Evolutionary conservation across 1,140 invertebrate genomes (phyloP).

Genomic region (Caenorhabditis inopinata): DNA sequence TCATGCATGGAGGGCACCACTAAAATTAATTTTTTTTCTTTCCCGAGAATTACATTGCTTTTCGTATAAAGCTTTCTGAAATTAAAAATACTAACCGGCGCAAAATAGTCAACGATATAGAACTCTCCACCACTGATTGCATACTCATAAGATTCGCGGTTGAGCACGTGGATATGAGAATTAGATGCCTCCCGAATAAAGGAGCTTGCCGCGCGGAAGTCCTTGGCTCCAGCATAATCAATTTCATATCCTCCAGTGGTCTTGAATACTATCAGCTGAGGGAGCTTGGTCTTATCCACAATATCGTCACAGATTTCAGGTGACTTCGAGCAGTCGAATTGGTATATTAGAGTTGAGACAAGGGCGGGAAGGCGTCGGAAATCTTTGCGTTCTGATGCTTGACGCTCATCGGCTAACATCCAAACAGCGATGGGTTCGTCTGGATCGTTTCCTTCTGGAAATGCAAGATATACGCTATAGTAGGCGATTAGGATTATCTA

Average conservation of each 20-base stretch:
- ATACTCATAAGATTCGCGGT: conserved; percentile 70
- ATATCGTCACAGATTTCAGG: conserved; percentile 70
- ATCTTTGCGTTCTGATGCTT: not conserved
- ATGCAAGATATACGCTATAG: too few species aligned
- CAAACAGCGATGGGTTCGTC: conserved; percentile 29
- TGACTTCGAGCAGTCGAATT: conserved; percentile 72
- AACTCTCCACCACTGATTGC: conserved; percentile 67
- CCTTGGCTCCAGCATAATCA: conserved; percentile 71
- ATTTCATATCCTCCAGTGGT: conserved; percentile 75
- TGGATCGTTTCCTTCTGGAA: conserved; percentile 33
- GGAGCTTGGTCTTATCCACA: conserved; percentile 70
- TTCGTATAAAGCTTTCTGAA: too few species aligned
- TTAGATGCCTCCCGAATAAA: conserved; percentile 74
- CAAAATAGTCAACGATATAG: conserved; percentile 80
- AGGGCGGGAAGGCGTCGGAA: conserved; percentile 32
- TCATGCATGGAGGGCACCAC: conserved; percentile 81
- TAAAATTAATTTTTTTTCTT: conserved; percentile 36
- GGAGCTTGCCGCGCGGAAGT: conserved; percentile 73
- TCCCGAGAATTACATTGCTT: too few species aligned
- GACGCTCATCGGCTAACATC: conserved; percentile 11
- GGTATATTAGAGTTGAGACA: conserved; percentile 33
- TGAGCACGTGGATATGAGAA: conserved; percentile 72
- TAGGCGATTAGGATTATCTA: too few species aligned
- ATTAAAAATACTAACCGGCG: conserved; percentile 70
- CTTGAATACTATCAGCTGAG: conserved; percentile 76